Base-by-base conservation (phyloP, 2,113 vertebrate genomes). In the Pollachius pollachius region DNA sequence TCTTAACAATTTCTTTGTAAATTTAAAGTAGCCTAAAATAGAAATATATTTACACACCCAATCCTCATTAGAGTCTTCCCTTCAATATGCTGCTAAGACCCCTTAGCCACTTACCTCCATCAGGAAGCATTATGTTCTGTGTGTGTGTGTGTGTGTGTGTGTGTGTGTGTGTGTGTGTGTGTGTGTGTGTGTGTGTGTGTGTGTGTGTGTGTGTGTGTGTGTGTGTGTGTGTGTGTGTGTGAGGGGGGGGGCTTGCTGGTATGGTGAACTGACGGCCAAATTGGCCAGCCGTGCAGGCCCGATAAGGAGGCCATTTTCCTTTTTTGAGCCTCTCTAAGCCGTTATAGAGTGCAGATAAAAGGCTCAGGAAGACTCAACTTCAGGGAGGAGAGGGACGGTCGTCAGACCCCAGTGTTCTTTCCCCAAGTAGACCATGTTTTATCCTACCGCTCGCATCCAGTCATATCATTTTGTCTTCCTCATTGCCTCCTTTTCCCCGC, bases 251-350 rank as follows among this genome's bases (percentile, higher is more conserved):
- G 68, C 41, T 48, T 9, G 41, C 41, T 48, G 41, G 8, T 13
- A 9, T 48, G 67, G 63, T 75, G 34, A 67, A 81, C 64, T 52
- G 64, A 60, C 17, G 37, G 30, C 37, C 64, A n/a, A 76, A 78
- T 76, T 76, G 74, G 62, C 62, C 3, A 30, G 70, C 76, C 80
- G 57, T 76, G 69, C 41, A 63, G 41, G 64, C 62, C 41, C 67
- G 79, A 81, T 81, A 74, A 80, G 61, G 68, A 64, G 4, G 69
- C 59, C 63, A 70, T 82, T 81, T 88, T 62, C 21, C 21, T 62
- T 73, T 81, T 81, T 72, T 73, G 61, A 82, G 75, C 77, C 66
- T 74, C 73, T 80, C 68, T 84, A 77, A 77, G 75, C 72, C 15
- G 15, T 70, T 80, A 54, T 19, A 68, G 71, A 78, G 70, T 56